Percentiles rank a stretch among this genome's conserved stretches.
Conservation (phyloP, 2,113 vertebrate genomes). For the Embiotoca jacksoni region DNA sequence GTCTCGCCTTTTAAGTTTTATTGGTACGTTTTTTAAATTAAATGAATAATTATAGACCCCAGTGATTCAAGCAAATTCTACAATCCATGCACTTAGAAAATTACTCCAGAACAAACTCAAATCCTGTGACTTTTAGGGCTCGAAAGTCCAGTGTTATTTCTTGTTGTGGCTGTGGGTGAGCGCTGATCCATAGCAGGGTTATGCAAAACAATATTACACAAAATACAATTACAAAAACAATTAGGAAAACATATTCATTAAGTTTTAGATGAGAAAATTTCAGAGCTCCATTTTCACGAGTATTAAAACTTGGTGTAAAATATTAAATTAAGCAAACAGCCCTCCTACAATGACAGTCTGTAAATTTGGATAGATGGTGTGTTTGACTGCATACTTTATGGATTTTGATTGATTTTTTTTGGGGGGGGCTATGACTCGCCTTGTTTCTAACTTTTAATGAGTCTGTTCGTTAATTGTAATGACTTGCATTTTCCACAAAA, state of each 20-base stretch:
- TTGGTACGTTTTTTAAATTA: neutral
- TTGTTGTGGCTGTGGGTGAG: neutral
- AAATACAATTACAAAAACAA: conserved; percentile 45
- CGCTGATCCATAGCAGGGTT: conserved; percentile 13
- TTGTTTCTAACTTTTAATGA: conserved; percentile 5
- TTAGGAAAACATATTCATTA: conserved; percentile 48
- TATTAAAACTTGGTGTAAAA: too few relatives aligned
- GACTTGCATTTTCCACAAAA: conserved; percentile 9
- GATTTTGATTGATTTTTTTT: conserved; percentile 4
- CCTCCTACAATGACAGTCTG: neutral
- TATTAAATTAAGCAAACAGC: neutral
- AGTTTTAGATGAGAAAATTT: conserved; percentile 11
- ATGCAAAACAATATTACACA: conserved; percentile 29
- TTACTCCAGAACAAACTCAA: neutral
- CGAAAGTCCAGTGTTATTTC: neutral
- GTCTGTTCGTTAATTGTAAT: conserved; percentile 16
- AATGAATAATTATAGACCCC: neutral
- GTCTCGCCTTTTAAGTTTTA: neutral
- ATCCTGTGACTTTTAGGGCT: neutral
- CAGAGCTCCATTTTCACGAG: neutral
- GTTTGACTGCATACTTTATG: conserved; percentile 21
- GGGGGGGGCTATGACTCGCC: neutral
- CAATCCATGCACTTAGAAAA: neutral
- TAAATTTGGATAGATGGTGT: conserved; percentile 31
- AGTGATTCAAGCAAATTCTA: neutral